Evolutionary conservation across 2,113 vertebrate genomes (phyloP).

Genomic region (Calyptomena viridis): DNA sequence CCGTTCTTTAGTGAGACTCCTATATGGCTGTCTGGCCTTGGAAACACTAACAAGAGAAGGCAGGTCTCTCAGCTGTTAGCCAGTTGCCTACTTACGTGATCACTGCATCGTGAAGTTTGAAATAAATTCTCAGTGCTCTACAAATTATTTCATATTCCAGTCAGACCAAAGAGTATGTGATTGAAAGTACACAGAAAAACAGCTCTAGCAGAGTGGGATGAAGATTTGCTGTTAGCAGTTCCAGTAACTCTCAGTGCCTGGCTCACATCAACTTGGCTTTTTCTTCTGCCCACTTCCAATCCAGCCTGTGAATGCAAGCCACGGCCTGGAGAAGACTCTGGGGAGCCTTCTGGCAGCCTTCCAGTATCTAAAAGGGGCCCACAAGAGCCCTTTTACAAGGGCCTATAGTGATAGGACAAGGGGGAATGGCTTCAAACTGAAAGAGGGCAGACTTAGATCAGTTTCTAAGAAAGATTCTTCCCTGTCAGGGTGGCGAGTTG

Average conservation of each 20-base stretch:
- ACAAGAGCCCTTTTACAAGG: neutral
- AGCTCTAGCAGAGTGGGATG: neutral
- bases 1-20: neutral
- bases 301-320: neutral
- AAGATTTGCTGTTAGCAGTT: neutral
- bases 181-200: neutral
- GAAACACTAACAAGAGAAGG: neutral
- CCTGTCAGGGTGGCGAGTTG: neutral
- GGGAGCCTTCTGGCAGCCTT: neutral
- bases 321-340: neutral
- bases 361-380: neutral
- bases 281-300: neutral
- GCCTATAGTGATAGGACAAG: neutral
- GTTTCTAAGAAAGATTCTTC: neutral
- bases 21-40: neutral
- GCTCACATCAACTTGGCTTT: neutral
- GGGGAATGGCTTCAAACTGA: neutral
- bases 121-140: neutral
- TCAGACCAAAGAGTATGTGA: neutral
- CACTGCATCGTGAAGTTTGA: neutral
- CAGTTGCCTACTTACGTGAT: neutral
- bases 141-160: neutral
- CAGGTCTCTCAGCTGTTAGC: neutral
- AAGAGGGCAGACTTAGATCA: neutral
- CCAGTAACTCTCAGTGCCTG: neutral